phyloP scores from a whole-genome alignment of 2,888 invertebrate genomes.

The Sphaerophoria taeniata region DNA sequence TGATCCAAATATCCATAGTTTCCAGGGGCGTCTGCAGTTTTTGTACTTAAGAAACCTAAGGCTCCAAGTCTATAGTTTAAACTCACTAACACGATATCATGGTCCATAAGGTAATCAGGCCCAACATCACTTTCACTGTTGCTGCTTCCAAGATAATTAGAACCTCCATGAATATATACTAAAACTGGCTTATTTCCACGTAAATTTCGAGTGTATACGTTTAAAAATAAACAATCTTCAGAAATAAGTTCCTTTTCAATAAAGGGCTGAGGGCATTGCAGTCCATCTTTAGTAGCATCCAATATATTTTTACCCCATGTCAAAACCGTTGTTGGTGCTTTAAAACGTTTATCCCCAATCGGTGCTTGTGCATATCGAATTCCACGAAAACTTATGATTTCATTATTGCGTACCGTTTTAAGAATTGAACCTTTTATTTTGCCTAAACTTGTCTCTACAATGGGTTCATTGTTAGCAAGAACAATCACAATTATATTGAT shows the following conservation, averaged over 20 bases:
- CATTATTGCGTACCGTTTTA: conserved; percentile 81
- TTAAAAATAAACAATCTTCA: conserved; percentile 87
- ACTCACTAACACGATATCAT: conserved; percentile 79
- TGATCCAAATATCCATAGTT: conserved; percentile 88
- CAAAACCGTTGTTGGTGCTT: conserved; percentile 78
- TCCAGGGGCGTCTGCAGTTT: conserved; percentile 86
- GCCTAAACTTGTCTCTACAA: conserved; percentile 79
- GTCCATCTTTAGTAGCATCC: conserved; percentile 82
- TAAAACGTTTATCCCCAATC: conserved; percentile 82
- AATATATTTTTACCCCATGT: conserved; percentile 79
- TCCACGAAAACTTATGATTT: conserved; percentile 83
- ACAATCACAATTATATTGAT: not conserved
- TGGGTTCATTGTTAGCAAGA: conserved; percentile 15
- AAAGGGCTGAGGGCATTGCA: conserved; percentile 79
- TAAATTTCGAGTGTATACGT: conserved; percentile 84
- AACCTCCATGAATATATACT: conserved; percentile 79
- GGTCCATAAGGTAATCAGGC: conserved; percentile 79
- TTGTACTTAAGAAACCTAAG: conserved; percentile 85
- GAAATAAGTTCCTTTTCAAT: conserved; percentile 78
- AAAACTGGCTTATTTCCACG: conserved; percentile 75
- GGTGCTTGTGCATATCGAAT: conserved; percentile 83
- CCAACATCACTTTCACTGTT: conserved; percentile 77
- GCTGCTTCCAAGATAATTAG: conserved; percentile 78
- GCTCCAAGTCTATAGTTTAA: conserved; percentile 80
- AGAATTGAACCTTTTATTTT: conserved; percentile 82